Conservation (phyloP, 2,113 vertebrate species). For the Euleptes europaea region DNA sequence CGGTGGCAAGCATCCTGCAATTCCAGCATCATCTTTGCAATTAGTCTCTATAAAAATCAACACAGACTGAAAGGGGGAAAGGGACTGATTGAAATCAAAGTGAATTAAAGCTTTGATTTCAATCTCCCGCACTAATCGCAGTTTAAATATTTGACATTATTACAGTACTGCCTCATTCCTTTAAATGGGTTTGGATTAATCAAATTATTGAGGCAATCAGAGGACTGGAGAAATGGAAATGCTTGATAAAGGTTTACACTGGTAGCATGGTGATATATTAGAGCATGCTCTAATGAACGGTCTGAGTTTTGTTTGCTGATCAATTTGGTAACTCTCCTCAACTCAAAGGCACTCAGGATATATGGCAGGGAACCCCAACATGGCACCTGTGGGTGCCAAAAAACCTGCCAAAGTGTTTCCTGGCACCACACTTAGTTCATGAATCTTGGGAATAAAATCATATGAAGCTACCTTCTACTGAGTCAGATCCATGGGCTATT, state of each 20-base stretch:
- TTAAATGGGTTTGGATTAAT: constrained; percentile 25
- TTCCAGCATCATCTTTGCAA: accelerated
- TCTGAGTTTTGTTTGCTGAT: background rate
- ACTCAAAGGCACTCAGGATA: background rate
- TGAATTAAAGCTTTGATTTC: constrained; percentile 12
- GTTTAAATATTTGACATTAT: constrained; percentile 28
- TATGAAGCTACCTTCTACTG: background rate
- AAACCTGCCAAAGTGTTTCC: too few species aligned
- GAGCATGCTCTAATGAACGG: background rate
- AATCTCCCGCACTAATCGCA: constrained; percentile 12
- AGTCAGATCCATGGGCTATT: too few species aligned
- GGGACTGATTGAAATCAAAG: constrained; percentile 22
- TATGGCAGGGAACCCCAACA: too few species aligned
- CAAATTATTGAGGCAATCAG: constrained; percentile 34
- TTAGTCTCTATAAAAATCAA: background rate
- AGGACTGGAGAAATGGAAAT: constrained; percentile 13
- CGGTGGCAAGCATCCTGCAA: background rate
- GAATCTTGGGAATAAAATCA: too few species aligned
- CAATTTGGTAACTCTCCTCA: background rate
- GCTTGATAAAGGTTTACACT: constrained; percentile 18
- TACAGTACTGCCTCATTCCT: background rate
- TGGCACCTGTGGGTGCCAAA: too few species aligned
- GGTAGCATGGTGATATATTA: background rate
- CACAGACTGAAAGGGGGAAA: background rate
- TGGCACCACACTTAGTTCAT: too few species aligned